Evolutionary conservation across 2,888 invertebrate species (phyloP), one percentile per base, ranked within the genome.

Genomic region (Drosophila lacicola): DNA sequence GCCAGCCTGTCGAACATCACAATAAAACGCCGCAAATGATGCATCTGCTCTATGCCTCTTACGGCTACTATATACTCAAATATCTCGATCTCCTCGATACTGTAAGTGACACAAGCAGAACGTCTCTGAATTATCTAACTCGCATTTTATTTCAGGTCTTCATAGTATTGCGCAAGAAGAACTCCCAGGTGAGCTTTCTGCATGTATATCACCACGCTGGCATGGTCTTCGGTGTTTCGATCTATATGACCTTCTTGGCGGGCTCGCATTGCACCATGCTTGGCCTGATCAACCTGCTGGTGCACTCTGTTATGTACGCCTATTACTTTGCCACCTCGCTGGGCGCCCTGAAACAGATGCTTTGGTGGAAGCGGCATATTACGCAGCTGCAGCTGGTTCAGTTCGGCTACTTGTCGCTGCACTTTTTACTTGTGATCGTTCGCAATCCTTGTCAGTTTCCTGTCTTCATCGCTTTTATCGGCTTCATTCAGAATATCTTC

Each of bases 171-270:
- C 94, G 97, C 39, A 97, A 97, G 91, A 97, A 97, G 91, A 94
- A 95, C 77, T 95, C 94, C 73, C 97, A 97, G 93, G 94, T 97
- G n/a, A 94, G 96, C 21, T 97, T 97, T 84, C 93, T 98, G 17
- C 97, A 97, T 88, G 95, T 97, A 0, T 97, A 97, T 89, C 97
- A 98, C 91, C 97, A 98, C 54, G 94, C 95, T 0, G 96, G 96
- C 0, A 97, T 98, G 97, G 94, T 96, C 0, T 39, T 95, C 5
- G 93, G 95, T 0, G 93, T 93, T 63, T 97, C 96, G 95, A 90
- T 92, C 14, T 94, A 93, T 2, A 89, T 92, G 1, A 96, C 95
- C 67, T 91, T 90, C 70, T 67, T 93, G 80, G 90, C 94, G 91
- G 96, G 96, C n/a, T 96, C 96, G 1, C 95, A 96, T 86, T 94